Conservation (phyloP, 1,140 invertebrate genomes). For the Apis cerana region DNA sequence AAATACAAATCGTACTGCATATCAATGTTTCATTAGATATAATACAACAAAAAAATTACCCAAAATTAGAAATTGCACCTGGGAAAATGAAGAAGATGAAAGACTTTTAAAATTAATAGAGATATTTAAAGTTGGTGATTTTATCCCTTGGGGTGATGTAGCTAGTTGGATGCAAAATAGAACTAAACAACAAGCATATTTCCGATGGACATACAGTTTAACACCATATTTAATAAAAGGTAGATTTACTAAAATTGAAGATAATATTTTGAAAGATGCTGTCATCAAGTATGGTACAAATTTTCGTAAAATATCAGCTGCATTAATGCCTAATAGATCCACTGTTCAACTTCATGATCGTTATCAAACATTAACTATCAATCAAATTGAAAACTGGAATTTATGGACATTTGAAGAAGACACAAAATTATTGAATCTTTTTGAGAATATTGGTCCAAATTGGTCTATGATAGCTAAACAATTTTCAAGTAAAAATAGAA, state of each 20-base stretch:
- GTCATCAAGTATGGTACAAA: constrained; percentile 83
- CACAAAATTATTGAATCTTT: constrained; percentile 73
- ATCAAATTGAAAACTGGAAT: constrained; percentile 67
- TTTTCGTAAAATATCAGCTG: constrained; percentile 80
- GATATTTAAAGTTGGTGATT: constrained; percentile 82
- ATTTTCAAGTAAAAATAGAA: constrained; percentile 78
- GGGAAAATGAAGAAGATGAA: constrained; percentile 84
- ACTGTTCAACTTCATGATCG: constrained; percentile 81
- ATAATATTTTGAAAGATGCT: constrained; percentile 83
- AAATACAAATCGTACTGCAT: constrained; percentile 83
- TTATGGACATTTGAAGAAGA: constrained; percentile 80
- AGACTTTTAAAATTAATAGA: constrained; percentile 82
- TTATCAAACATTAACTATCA: constrained; percentile 78
- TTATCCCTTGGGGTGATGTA: constrained; percentile 85
- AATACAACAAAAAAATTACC: constrained; percentile 75
- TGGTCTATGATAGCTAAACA: constrained; percentile 78
- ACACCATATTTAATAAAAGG: constrained; percentile 81
- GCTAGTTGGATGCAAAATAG: constrained; percentile 83
- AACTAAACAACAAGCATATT: constrained; percentile 85
- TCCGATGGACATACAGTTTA: constrained; percentile 79
- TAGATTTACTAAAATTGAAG: constrained; percentile 84
- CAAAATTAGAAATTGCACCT: constrained; percentile 75
- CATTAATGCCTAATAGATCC: constrained; percentile 81
- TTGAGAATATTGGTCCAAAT: constrained; percentile 72
- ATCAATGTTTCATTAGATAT: constrained; percentile 86